Base-by-base conservation (phyloP, 2,888 invertebrate genomes). In the Dicycla oo region DNA sequence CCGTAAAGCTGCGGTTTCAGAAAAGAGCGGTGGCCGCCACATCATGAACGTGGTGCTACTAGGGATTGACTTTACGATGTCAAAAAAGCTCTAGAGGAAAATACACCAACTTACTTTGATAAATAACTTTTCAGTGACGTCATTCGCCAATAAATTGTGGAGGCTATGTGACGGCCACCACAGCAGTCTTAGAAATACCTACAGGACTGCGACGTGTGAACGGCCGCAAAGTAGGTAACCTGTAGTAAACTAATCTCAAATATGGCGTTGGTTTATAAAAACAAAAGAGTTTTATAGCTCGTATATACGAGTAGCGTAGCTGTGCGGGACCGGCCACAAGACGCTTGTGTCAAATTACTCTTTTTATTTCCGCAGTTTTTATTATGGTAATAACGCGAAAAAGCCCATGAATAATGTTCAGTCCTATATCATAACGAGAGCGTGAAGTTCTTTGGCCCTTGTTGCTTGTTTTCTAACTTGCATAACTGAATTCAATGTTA, bases 281-380 rank as follows among this genome's bases (percentile, higher is more conserved):
- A 81, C 74, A 81, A 70, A 78, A 56, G 63, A 60, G 40, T 78
- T 84, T 78, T 82, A 84, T 78, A n/a, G 63, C 72, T 53, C 70
- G 43, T 78, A 68, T 64, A 91, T 87, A n/a, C n/a, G n/a, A n/a
- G n/a, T n/a, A 87, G 86, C 86, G 80, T 78, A 74, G 87, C 87
- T 88, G 89, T 88, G 87, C 86, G 86, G 86, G 87, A 89, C 89
- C 87, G 88, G 89, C 89, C 88, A 83, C 90, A 90, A 91, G 91
- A 90, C 89, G 91, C 89, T 93, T 89, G 90, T 91, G 89, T 92
- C 90, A 91, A 93, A 94, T 94, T 91, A 89, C 92, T 88, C 87
- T 92, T 93, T 93, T 94, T 94, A 94, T 92, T 93, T 92, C 89
- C 87, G 75, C 88, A 88, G 91, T 90, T 92, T 94, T 94, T 94